Evolutionary conservation across 2,888 invertebrate species (phyloP).

Genomic region (Coecobrya sp.): DNA sequence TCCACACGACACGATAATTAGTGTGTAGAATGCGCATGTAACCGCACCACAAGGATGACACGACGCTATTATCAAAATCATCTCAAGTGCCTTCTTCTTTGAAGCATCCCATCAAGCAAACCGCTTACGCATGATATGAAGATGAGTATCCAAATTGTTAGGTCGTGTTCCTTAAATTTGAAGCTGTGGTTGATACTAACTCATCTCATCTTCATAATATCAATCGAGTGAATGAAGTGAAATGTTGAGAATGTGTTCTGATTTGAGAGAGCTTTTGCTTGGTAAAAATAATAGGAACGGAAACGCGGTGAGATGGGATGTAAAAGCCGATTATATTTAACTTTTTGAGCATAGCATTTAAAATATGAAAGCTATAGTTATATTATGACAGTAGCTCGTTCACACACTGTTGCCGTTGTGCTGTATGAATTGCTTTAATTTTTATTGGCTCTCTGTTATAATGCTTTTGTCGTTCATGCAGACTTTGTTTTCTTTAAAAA

Average conservation of each 20-base stretch:
- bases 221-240: neutral
- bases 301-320: slow-evolving; percentile 28
- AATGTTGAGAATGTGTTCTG: neutral
- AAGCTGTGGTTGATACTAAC: slow-evolving; percentile 28
- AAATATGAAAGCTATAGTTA: slow-evolving; percentile 34
- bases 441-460: neutral
- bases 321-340: neutral
- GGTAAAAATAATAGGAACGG: neutral
- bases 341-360: neutral
- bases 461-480: neutral
- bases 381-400: neutral
- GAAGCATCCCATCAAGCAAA: neutral
- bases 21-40: neutral
- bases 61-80: slow-evolving; percentile 48
- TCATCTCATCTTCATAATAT: neutral
- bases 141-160: slow-evolving; percentile 15
- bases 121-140: slow-evolving; percentile 31
- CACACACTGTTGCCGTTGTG: no score
- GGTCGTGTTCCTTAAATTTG: slow-evolving; percentile 29
- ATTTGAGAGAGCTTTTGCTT: neutral
- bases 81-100: neutral
- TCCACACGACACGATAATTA: slow-evolving; percentile 22
- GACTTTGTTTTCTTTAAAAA: neutral
- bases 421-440: neutral
- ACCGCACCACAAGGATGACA: neutral